A percentile compares a stretch with the other conserved stretches of the same genome.
Conservation (phyloP, 2,888 invertebrate species). For the Amblyjoppa proteus region DNA sequence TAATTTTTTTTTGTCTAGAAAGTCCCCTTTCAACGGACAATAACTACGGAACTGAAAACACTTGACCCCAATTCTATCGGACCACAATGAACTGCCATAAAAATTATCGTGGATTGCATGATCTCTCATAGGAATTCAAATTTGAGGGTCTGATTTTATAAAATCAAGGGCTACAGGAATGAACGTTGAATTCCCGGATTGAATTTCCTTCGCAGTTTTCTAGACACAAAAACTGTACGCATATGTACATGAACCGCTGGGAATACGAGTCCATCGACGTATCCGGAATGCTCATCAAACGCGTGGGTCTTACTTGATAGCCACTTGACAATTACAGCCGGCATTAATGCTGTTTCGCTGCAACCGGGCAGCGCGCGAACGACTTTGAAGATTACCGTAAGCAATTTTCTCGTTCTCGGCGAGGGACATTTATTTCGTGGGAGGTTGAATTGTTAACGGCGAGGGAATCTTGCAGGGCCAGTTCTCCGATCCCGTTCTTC, state of each 20-base stretch:
- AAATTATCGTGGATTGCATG: too few relatives aligned
- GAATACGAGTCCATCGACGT: constrained; percentile 26
- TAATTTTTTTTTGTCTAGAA: background rate
- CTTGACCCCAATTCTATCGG: too few relatives aligned
- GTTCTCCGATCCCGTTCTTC: background rate
- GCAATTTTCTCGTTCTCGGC: constrained; percentile 38
- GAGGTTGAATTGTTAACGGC: constrained; percentile 11
- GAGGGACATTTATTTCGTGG: constrained; percentile 47
- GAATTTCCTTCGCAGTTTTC: too few relatives aligned
- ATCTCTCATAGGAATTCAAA: too few relatives aligned
- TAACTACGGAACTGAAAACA: background rate
- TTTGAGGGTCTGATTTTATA: too few relatives aligned
- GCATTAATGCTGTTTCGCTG: constrained; percentile 39
- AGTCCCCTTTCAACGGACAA: background rate
- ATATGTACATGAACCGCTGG: background rate
- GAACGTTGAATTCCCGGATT: too few relatives aligned
- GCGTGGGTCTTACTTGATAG: constrained; percentile 46
- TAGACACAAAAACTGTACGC: too few relatives aligned
- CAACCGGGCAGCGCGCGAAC: constrained; percentile 43
- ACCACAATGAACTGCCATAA: too few relatives aligned
- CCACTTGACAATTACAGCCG: constrained; percentile 37
- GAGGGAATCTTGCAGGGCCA: background rate
- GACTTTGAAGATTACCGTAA: constrained; percentile 59
- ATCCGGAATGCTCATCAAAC: constrained; percentile 52
- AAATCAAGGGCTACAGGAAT: too few relatives aligned